Percentiles rank a stretch among this genome's conserved stretches.
These are phyloP conservation scores for Aplochiton taeniatus DNA, from an alignment of 2,797 vertebrate genomes.

Conservation along the genomic window DNA sequence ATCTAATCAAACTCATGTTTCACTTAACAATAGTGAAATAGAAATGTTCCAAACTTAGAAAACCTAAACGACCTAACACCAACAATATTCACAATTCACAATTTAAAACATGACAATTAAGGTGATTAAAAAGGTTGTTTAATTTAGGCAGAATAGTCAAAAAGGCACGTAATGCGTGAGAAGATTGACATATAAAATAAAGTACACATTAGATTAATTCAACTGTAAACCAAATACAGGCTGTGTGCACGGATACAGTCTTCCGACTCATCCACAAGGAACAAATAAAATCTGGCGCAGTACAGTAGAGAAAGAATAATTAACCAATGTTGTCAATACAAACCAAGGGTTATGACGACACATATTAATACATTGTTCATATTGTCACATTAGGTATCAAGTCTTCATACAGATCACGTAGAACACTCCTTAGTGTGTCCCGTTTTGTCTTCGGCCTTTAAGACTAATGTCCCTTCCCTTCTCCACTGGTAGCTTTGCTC, in stretches of 20 bases:
- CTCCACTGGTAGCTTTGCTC: slow-evolving; percentile 31
- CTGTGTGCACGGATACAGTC: slow-evolving; percentile 45
- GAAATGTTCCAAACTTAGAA: too few species aligned
- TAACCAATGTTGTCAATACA: slow-evolving; percentile 19
- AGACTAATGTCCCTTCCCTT: slow-evolving; percentile 27
- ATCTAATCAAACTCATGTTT: too few species aligned
- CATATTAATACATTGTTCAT: slow-evolving; percentile 41
- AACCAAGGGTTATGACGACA: slow-evolving; percentile 39
- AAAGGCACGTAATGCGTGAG: slow-evolving; percentile 64
- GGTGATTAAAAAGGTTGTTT: slow-evolving; percentile 67
- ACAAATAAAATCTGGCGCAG: slow-evolving; percentile 23
- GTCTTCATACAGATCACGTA: too few species aligned
- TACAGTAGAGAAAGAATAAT: slow-evolving; percentile 19
- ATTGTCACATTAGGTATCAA: slow-evolving; percentile 28
- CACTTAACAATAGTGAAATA: too few species aligned
- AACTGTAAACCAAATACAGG: slow-evolving; percentile 59
- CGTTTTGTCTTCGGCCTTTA: slow-evolving; percentile 7
- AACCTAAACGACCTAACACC: too few species aligned
- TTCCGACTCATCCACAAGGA: slow-evolving; percentile 34
- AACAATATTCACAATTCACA: too few species aligned
- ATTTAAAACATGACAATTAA: neutral
- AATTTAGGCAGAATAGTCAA: slow-evolving; percentile 66
- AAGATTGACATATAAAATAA: slow-evolving; percentile 57
- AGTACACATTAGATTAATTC: slow-evolving; percentile 45
- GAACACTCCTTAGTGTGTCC: too few species aligned